Evolutionary conservation across 2,797 vertebrate genomes (phyloP), one percentile per base, ranked within the genome.

Genomic region (Heterohyrax brucei): DNA sequence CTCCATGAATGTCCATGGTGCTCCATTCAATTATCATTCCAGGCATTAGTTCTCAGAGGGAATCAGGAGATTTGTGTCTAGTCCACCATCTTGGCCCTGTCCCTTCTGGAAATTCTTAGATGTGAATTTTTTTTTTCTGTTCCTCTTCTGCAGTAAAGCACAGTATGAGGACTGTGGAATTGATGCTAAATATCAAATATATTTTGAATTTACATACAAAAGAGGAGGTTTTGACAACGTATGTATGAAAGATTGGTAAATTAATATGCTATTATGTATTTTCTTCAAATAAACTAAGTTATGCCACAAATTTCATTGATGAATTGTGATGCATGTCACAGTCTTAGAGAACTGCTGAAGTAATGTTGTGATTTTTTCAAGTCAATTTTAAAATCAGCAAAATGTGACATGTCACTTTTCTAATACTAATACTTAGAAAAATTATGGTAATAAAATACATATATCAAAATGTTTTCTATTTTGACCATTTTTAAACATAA

Each of bases 281-380:
- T 80, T 75, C 19, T 68, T 84, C 75, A 88, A 90, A 87, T 70
- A 59, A 56, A 90, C 33, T 75, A 61, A 22, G 6, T 62, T 44
- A 53, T 22, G 1, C 78, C 50, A 46, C n/a, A 77, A 66, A 76
- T 80, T 84, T 64, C 33, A 56, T 12, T 28, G 24, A 61, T 56
- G 28, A 73, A 61, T 88, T 50, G 7, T 82, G 64, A 78, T 33
- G 66, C 33, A 73, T 39, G 9, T 83, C 53, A 88, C 16, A 59
- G 39, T 61, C 48, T 91, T 75, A 28, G 0, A 73, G 80, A 88
- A 68, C 56, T 50, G 50, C 61, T 75, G 86, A 89, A 78, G 79
- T 84, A 50, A 33, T 75, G 7, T 30, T 33, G 30, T 28, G 61
- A 3, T 21, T 61, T 92, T 39, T 68, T 39, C 33, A 68, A 61